A percentile compares a stretch with the other conserved stretches of the same genome.
phyloP scores from a whole-genome alignment of 2,113 vertebrate species.

The Nothocercus julius region DNA sequence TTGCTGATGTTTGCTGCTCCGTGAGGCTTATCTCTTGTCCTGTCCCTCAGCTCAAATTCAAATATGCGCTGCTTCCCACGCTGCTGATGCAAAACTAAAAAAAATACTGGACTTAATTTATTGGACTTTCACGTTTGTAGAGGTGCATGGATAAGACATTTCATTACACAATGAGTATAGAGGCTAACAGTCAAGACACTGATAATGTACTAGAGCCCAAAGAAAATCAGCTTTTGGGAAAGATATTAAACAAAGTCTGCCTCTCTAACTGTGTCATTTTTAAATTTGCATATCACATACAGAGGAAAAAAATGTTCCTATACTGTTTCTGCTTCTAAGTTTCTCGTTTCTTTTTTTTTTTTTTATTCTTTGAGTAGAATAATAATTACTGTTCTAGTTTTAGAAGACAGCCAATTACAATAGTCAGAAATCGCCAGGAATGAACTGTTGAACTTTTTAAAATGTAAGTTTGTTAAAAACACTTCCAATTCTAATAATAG shows the following conservation, averaged over 20 bases:
- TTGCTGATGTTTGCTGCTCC: not conserved
- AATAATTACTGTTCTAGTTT: not conserved
- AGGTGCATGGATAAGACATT: not conserved
- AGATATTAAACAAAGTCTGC: not conserved
- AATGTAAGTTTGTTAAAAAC: not conserved
- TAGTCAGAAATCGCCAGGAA: not conserved
- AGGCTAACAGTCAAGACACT: not conserved
- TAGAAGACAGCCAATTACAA: not conserved
- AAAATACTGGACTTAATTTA: not conserved
- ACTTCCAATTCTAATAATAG: rapidly evolving
- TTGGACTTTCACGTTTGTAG: not conserved
- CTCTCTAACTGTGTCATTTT: not conserved
- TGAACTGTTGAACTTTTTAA: not conserved
- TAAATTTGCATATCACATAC: not conserved
- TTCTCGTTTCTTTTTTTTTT: not conserved
- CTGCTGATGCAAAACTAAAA: not conserved
- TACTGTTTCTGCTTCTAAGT: not conserved
- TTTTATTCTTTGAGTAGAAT: not conserved
- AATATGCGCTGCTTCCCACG: not conserved
- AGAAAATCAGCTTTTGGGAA: not conserved
- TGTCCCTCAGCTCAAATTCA: not conserved
- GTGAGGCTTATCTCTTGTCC: not conserved
- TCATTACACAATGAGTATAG: not conserved
- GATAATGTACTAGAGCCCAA: not conserved
- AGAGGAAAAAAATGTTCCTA: not conserved